phyloP scores from a whole-genome alignment of 2,797 vertebrate species.

The Sternarchorhynchus goeldii region DNA sequence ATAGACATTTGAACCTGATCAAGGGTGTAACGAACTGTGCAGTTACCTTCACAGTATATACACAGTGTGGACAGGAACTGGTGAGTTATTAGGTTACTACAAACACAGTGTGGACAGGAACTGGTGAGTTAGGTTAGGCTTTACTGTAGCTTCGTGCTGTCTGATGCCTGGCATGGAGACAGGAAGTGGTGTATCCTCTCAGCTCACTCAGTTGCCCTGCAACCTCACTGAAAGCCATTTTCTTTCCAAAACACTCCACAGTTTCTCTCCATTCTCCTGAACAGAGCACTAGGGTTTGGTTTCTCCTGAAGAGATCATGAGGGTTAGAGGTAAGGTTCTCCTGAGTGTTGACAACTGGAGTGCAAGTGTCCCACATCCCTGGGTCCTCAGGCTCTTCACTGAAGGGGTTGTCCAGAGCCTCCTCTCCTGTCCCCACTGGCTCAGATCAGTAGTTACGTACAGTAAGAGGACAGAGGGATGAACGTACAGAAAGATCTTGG shows the following conservation, averaged over 20 bases:
- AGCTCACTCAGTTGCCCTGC: neutral
- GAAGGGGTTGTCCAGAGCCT: constrained; percentile 27
- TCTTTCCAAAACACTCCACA: neutral
- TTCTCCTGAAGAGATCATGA: too few species aligned
- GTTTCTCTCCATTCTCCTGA: too few species aligned
- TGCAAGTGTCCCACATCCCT: constrained; percentile 3
- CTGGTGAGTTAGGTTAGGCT: constrained; percentile 41
- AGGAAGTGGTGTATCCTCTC: constrained; percentile 17
- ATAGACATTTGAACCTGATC: constrained; percentile 14
- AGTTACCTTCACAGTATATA: constrained; percentile 42
- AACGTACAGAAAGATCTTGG: neutral
- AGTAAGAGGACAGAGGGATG: constrained; percentile 13
- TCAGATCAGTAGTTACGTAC: constrained; percentile 50
- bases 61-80: neutral
- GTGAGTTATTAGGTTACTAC: neutral
- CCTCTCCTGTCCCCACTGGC: constrained; percentile 45
- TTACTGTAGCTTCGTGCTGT: neutral
- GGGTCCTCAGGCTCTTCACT: constrained; percentile 17
- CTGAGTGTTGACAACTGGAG: neutral
- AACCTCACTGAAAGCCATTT: too few species aligned
- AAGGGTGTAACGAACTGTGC: constrained; percentile 27
- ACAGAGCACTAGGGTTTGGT: too few species aligned
- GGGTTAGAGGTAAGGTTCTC: neutral
- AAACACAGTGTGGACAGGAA: neutral
- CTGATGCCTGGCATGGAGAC: neutral